Evolutionary conservation across 2,888 invertebrate genomes (phyloP), one percentile per base, ranked within the genome.

Genomic region (Cynaeus angustus): DNA sequence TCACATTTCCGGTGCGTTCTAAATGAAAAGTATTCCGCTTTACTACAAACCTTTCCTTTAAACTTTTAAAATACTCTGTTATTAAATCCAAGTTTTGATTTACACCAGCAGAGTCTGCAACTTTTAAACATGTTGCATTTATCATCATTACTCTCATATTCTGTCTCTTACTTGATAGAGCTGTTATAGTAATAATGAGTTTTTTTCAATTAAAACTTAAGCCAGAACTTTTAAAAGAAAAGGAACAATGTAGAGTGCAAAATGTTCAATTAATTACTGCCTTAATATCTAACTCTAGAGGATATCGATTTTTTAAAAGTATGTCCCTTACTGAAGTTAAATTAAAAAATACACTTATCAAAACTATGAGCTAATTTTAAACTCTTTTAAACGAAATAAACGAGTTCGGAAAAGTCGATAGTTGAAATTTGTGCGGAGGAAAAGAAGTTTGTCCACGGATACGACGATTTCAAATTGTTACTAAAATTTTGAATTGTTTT

Each of bases 161-260:
- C 6, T 41, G 41, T 41, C 13, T 12, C 6, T n/a, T 7, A 33
- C 33, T 33, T 33, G 10, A 10, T 41, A 41, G n/a, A 33, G 41
- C 13, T 12, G 41, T 41, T 12, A 41, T 10, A 10, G 41, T 41
- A 41, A 41, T 41, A 41, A 41, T 13, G 41, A 33, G 41, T 12
- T 41, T 41, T 21, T 41, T 41, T 41, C 12, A 41, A 41, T 33
- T 41, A 41, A 41, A 41, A 12, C 12, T 41, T 41, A 41, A 3
- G 3, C 13, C 41, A 10, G 2, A n/a, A 12, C 12, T 33, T 33
- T 33, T n/a, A 33, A 33, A 33, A 33, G 3, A 33, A 33, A 33
- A 33, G n/a, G 7, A 33, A 33, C 3, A n/a, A 33, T 33, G 2
- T n/a, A 33, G 6, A 33, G 33, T 33, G 7, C n/a, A 33, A 33